Conservation (phyloP, 2,888 invertebrate genomes). For the Archips xylosteana region DNA sequence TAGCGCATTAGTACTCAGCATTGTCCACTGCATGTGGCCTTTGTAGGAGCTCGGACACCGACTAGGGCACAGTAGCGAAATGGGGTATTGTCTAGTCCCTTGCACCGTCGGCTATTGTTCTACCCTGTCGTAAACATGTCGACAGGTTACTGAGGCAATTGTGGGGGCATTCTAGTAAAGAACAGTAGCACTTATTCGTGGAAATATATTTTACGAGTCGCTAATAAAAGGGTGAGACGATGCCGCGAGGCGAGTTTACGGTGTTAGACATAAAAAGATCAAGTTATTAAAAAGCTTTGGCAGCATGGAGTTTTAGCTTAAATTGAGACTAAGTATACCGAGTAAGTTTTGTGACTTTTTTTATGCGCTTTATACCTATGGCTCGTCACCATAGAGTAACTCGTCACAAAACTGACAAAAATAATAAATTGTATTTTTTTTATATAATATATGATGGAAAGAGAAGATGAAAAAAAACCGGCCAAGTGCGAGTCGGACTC, state of each 20-base stretch:
- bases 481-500: too few relatives aligned
- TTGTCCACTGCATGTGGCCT: conserved; percentile 78
- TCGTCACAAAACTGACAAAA: too few relatives aligned
- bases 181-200: conserved; percentile 55
- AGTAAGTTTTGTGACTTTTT: too few relatives aligned
- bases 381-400: too few relatives aligned
- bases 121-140: conserved; percentile 77
- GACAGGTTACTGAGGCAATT: conserved; percentile 70
- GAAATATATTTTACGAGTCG: conserved; percentile 46
- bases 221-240: conserved; percentile 37
- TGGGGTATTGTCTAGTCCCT: conserved; percentile 45
- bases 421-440: too few relatives aligned
- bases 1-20: conserved; percentile 78
- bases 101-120: conserved; percentile 65
- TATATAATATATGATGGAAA: too few relatives aligned
- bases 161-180: conserved; percentile 32
- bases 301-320: background rate
- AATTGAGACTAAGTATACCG: background rate
- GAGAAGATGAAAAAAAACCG: too few relatives aligned
- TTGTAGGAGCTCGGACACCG: conserved; percentile 57
- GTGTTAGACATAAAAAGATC: conserved; percentile 25
- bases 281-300: conserved; percentile 7
- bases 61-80: conserved; percentile 60
- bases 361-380: too few relatives aligned
- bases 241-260: conserved; percentile 31